A percentile compares a stretch with the other conserved stretches of the same genome.
phyloP scores from a whole-genome alignment of 2,797 vertebrate species.

The Sebastiscus albofasciatus region DNA sequence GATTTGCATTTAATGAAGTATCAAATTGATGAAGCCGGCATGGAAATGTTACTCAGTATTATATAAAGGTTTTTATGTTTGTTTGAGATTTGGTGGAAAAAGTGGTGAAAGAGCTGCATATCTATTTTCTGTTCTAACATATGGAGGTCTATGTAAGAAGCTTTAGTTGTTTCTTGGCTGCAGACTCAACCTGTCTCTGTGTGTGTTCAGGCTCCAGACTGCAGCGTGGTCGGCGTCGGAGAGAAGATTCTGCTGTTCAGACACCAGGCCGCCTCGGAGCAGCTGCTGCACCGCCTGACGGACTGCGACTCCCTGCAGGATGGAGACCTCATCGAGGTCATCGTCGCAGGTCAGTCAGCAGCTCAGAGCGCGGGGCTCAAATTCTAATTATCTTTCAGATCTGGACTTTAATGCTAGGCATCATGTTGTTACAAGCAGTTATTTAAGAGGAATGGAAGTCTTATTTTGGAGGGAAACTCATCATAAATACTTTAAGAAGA shows the following conservation, averaged over 20 bases:
- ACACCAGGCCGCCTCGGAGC: constrained; percentile 66
- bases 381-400: background rate
- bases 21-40: too few species aligned
- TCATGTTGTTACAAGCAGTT: background rate
- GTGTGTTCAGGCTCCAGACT: constrained; percentile 75
- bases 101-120: background rate
- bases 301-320: constrained; percentile 70
- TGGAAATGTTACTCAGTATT: background rate
- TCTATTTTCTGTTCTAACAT: background rate
- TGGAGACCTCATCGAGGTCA: constrained; percentile 83
- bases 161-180: background rate
- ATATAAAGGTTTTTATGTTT: too few species aligned
- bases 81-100: background rate
- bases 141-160: background rate
- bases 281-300: constrained; percentile 70
- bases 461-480: background rate
- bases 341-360: constrained; percentile 65
- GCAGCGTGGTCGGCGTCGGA: constrained; percentile 65
- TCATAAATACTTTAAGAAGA: background rate
- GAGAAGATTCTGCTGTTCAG: constrained; percentile 82
- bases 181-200: background rate
- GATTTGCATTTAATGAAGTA: too few species aligned
- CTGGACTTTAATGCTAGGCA: background rate
- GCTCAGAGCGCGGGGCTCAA: background rate
- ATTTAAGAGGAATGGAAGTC: background rate